phyloP scores from a whole-genome alignment of 2,113 vertebrate genomes.

The Pomatorhinus ruficollis region DNA sequence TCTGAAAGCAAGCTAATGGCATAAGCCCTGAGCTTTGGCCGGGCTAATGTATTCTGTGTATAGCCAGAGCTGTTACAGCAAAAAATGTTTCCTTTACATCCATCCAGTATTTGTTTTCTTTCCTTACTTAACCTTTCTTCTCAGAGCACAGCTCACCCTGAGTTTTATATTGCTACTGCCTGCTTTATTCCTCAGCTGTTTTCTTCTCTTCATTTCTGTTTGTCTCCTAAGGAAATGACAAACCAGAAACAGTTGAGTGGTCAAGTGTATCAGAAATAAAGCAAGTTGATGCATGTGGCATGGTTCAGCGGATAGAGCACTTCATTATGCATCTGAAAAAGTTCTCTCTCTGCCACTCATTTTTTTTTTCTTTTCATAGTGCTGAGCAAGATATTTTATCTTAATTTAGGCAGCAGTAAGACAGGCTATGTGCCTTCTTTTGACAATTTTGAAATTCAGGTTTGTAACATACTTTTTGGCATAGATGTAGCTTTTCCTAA shows the following conservation, averaged over 20 bases:
- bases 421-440: neutral
- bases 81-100: neutral
- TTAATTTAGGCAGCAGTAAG: neutral
- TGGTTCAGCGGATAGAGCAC: neutral
- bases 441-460: neutral
- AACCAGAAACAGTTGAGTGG: constrained; percentile 23
- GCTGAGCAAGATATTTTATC: neutral
- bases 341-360: neutral
- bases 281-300: neutral
- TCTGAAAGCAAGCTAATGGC: neutral
- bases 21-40: neutral
- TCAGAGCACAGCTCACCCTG: neutral
- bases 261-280: constrained; percentile 35
- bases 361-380: neutral
- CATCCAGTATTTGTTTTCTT: neutral
- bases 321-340: neutral
- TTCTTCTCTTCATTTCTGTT: neutral
- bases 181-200: neutral
- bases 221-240: constrained; percentile 26
- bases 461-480: neutral
- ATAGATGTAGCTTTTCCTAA: neutral
- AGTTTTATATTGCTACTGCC: neutral
- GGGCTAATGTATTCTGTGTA: neutral
- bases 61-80: neutral
- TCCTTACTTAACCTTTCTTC: neutral